Percentiles rank a stretch among this genome's conserved stretches.
Conservation (phyloP, 2,888 invertebrate species). For the Calliphora vomitoria region DNA sequence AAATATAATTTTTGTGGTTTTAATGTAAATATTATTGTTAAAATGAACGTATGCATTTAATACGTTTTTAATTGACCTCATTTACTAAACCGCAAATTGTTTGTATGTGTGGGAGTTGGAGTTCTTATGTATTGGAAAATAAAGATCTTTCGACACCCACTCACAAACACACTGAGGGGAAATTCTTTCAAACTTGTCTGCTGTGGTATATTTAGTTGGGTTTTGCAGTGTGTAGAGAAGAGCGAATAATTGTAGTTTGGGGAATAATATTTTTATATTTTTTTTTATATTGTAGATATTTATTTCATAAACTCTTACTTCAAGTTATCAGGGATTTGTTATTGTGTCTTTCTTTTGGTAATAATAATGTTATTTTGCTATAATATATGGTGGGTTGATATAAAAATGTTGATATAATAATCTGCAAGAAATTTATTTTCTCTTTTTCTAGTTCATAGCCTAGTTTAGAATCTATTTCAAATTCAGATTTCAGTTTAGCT, state of each 20-base stretch:
- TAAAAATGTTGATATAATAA: too few relatives aligned
- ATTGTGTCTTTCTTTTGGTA: neutral
- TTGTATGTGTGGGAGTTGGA: neutral
- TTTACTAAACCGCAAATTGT: conserved; percentile 70
- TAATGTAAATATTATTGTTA: conserved; percentile 69
- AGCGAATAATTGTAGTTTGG: conserved; percentile 57
- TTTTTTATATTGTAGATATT: neutral
- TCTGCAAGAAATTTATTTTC: too few relatives aligned
- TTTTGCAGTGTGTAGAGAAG: conserved; percentile 4
- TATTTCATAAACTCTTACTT: conserved; percentile 11
- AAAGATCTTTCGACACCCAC: neutral
- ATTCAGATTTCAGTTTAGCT: too few relatives aligned
- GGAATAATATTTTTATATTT: conserved; percentile 45
- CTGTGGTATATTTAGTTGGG: neutral
- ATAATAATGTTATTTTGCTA: neutral
- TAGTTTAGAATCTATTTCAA: too few relatives aligned
- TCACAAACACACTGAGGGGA: neutral
- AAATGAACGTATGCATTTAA: conserved; percentile 69
- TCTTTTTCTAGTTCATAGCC: too few relatives aligned
- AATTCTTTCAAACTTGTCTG: conserved; percentile 18
- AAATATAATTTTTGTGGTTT: conserved; percentile 71
- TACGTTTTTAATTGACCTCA: conserved; percentile 74
- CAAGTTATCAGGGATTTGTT: neutral
- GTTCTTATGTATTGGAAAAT: neutral
- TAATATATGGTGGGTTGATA: neutral